Percentiles rank a stretch among this genome's conserved stretches.
phyloP scores from a whole-genome alignment of 2,113 vertebrate genomes.

The Grus americana region DNA sequence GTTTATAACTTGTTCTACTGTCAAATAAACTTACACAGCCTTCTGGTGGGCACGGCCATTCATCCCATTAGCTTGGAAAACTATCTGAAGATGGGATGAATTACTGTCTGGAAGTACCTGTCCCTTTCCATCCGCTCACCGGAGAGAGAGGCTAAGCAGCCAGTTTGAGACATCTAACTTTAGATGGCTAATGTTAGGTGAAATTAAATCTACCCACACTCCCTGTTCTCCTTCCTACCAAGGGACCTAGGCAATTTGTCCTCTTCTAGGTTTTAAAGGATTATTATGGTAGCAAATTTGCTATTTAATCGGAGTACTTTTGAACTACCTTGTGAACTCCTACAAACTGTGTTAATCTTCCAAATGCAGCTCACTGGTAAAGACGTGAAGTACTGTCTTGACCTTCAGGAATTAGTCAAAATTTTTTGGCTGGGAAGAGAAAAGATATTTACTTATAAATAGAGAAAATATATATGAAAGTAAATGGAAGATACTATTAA shows the following conservation, averaged over 20 bases:
- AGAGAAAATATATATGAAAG: not conserved
- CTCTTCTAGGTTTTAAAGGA: not conserved
- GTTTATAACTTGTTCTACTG: not conserved
- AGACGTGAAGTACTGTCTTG: not conserved
- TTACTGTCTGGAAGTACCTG: conserved; percentile 1
- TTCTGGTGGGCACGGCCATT: not conserved
- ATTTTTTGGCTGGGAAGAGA: not conserved
- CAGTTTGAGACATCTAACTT: not conserved
- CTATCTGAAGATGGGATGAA: not conserved
- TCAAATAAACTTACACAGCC: not conserved
- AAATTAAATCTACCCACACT: conserved; percentile 6
- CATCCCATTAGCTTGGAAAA: not conserved
- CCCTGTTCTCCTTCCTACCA: not conserved
- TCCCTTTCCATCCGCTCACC: not conserved
- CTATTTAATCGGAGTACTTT: not conserved
- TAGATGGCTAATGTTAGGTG: not conserved
- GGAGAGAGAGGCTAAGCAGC: not conserved
- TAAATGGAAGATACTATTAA: not conserved
- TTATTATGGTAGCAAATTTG: not conserved
- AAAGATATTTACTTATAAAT: not conserved
- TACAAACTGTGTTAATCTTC: not conserved
- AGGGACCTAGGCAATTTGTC: not conserved
- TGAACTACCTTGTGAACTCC: not conserved
- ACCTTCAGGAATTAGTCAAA: not conserved
- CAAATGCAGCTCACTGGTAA: not conserved